Conservation (phyloP, 35 echinoderm and acorn worm species). For the Acanthaster planci region DNA sequence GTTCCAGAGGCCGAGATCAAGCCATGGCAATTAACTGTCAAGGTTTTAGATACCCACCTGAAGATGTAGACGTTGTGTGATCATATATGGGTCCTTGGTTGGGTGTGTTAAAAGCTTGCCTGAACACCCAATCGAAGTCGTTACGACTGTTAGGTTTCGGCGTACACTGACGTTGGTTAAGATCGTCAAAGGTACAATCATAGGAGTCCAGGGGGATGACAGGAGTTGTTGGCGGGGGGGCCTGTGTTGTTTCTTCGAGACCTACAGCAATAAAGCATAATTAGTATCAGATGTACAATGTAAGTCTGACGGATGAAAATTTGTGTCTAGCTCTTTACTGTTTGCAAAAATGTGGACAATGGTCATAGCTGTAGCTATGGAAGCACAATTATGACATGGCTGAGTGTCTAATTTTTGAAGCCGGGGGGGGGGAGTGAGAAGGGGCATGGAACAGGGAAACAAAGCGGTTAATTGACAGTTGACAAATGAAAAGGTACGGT, state of each 20-base stretch:
- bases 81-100: slow-evolving; percentile 7
- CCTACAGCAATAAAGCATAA: neutral
- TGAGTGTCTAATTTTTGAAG: no score
- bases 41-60: slow-evolving; percentile 36
- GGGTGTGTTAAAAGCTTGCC: neutral
- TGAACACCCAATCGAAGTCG: neutral
- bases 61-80: slow-evolving; percentile 41
- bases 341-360: no score
- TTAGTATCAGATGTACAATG: neutral
- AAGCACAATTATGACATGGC: no score
- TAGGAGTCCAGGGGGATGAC: neutral
- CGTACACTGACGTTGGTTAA: neutral
- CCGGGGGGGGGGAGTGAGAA: no score
- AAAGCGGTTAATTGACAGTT: no score
- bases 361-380: no score
- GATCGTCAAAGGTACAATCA: slow-evolving; percentile 13
- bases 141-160: neutral
- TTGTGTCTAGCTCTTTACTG: no score
- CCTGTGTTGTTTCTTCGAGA: neutral
- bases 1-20: no score
- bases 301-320: neutral
- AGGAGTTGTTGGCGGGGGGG: neutral
- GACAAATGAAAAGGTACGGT: no score
- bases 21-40: no score
- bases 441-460: no score